Evolutionary conservation across 1,140 invertebrate genomes (phyloP), one percentile per base, ranked within the genome.

Genomic region (Drosophila ercepeae): DNA sequence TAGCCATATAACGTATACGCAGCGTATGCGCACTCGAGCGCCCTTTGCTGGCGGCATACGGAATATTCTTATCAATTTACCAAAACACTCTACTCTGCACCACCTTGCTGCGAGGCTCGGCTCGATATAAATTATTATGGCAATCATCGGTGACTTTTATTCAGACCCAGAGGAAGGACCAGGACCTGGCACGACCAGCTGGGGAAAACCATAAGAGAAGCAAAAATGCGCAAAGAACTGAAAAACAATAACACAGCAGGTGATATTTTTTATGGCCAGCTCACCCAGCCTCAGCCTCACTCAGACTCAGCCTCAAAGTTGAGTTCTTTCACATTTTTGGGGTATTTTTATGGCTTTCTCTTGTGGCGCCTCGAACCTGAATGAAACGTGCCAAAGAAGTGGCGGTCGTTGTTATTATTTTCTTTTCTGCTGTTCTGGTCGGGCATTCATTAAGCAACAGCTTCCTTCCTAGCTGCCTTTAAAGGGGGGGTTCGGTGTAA

Each of bases 91-190:
- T 53, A 53, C 64, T 75, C 55, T 53, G 49, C 39, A 49, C 11
- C 21, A 19, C 55, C 55, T 57, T 65, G 36, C 27, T 53, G 39
- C 25, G 32, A 42, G 46, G 32, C 41, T 36, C 51, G 51, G 45
- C 69, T 55, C 50, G 59, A 63, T 67, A 81, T 88, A 79, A 86
- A 86, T 86, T 86, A 88, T 86, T 76, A 77, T 77, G 76, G 72
- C 82, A 88, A 86, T 86, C 76, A 86, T 86, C 68, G 77, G 77
- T 81, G 82, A 88, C 76, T 88, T 86, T 86, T 74, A 86, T 88
- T 65, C 72, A 61, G 64, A 50, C 29, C 4, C 36, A 74, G 34
- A 7, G 45, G 8, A 9, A 32, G 29, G 9, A 39, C 4, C 34
- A 39, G 34, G n/a, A 39, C 14, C 34, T 11, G 29, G 8, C 14